Conservation (phyloP, 23 tunicate genomes). For the Aplidium turbinatum region DNA sequence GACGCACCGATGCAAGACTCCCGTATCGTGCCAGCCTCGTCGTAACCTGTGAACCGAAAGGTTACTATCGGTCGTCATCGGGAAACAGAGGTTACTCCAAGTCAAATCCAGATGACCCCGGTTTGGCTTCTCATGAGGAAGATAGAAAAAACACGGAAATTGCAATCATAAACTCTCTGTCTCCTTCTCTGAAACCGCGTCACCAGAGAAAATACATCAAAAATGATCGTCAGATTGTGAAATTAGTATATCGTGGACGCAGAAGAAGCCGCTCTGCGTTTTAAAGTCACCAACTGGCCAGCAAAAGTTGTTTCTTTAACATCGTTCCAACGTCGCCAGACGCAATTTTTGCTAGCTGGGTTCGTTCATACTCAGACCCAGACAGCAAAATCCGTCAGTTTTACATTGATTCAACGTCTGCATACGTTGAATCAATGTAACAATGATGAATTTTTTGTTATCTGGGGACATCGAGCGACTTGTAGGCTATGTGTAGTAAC, state of each 20-base stretch:
- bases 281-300: too few species aligned
- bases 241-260: constrained; percentile 14
- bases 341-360: too few species aligned
- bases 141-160: constrained; percentile 30
- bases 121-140: not conserved
- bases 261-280: constrained; percentile 31
- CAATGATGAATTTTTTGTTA: too few species aligned
- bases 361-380: too few species aligned
- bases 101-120: constrained; percentile 33
- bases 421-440: too few species aligned
- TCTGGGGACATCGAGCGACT: too few species aligned
- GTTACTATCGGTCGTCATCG: constrained; percentile 2
- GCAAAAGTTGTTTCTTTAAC: too few species aligned
- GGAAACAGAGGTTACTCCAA: constrained; percentile 15
- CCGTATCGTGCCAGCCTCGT: constrained; percentile 53
- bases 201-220: constrained; percentile 3
- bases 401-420: too few species aligned
- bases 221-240: not conserved
- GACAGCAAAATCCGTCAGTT: too few species aligned
- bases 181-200: constrained; percentile 43
- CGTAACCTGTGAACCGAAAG: not conserved
- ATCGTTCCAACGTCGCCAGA: too few species aligned
- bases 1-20: not conserved
- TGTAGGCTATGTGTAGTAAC: too few species aligned
- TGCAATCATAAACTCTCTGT: constrained; percentile 66